A percentile compares a stretch with the other conserved stretches of the same genome.
phyloP scores from a whole-genome alignment of 2,888 invertebrate genomes.

The Campoletis raptor region DNA sequence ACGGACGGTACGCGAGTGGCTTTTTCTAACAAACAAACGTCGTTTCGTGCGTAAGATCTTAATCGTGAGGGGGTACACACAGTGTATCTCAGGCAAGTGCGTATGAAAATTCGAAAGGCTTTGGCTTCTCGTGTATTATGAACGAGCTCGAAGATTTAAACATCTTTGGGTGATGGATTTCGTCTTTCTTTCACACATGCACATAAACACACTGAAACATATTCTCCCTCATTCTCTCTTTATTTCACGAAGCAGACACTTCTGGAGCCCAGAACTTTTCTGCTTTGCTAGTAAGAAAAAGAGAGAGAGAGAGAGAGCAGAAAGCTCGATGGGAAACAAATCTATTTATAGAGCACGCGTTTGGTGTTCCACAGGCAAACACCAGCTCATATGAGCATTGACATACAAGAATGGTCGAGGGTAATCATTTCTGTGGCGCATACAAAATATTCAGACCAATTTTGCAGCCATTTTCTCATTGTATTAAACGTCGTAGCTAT shows the following conservation, averaged over 20 bases:
- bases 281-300: constrained; percentile 38
- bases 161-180: constrained; percentile 59
- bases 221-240: background rate
- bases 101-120: constrained; percentile 50
- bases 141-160: constrained; percentile 59
- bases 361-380: constrained; percentile 34
- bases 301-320: constrained; percentile 6
- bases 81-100: constrained; percentile 41
- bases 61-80: constrained; percentile 39
- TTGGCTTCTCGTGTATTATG: constrained; percentile 50
- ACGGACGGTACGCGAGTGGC: constrained; percentile 50
- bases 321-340: constrained; percentile 68
- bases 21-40: constrained; percentile 70
- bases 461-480: constrained; percentile 14
- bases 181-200: constrained; percentile 9
- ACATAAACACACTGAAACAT: background rate
- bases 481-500: constrained; percentile 22
- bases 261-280: constrained; percentile 44
- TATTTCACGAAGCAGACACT: constrained; percentile 44
- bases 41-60: constrained; percentile 52
- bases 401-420: constrained; percentile 20
- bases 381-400: background rate
- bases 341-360: constrained; percentile 70
- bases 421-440: constrained; percentile 38
- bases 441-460: constrained; percentile 27